Evolutionary conservation across 2,797 vertebrate genomes (phyloP).

Genomic region (Moxostoma hubbsi): DNA sequence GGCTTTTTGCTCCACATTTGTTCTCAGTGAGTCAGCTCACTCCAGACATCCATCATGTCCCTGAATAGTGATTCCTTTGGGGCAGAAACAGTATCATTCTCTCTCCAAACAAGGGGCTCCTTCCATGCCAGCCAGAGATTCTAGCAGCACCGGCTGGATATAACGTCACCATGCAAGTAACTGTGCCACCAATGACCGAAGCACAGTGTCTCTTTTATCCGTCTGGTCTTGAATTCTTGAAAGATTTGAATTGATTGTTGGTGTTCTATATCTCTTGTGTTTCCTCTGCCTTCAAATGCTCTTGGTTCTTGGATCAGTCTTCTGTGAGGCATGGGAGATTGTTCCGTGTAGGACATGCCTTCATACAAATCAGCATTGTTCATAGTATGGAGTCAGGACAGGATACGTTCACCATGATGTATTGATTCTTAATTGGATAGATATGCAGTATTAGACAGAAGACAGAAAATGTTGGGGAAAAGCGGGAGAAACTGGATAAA

Average conservation of each 20-base stretch:
- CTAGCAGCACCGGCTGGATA: slow-evolving; percentile 49
- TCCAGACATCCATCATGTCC: slow-evolving; percentile 54
- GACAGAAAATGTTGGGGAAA: background rate
- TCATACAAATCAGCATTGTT: slow-evolving; percentile 30
- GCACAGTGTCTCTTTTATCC: slow-evolving; percentile 54
- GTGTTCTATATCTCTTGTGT: slow-evolving; percentile 20
- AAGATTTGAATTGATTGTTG: slow-evolving; percentile 27
- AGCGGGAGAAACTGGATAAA: background rate
- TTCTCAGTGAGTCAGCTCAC: slow-evolving; percentile 44
- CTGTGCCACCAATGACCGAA: slow-evolving; percentile 46
- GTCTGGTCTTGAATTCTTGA: slow-evolving; percentile 50
- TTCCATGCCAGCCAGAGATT: slow-evolving; percentile 52
- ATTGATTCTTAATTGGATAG: background rate
- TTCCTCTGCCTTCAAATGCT: slow-evolving; percentile 20
- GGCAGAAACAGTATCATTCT: slow-evolving; percentile 46
- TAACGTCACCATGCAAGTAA: slow-evolving; percentile 43
- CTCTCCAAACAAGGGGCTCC: slow-evolving; percentile 50
- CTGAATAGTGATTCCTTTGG: slow-evolving; percentile 51
- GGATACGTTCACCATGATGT: background rate
- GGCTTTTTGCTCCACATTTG: too few species aligned
- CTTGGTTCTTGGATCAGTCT: slow-evolving; percentile 22
- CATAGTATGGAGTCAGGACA: slow-evolving; percentile 3
- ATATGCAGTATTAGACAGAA: too few species aligned
- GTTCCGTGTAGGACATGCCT: slow-evolving; percentile 22
- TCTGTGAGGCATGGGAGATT: slow-evolving; percentile 17